A percentile compares a stretch with the other conserved stretches of the same genome.
Evolutionary conservation across 37 sponge, comb jelly and placozoan genomes (phyloP).

Genomic region (Haliclona indistincta): DNA sequence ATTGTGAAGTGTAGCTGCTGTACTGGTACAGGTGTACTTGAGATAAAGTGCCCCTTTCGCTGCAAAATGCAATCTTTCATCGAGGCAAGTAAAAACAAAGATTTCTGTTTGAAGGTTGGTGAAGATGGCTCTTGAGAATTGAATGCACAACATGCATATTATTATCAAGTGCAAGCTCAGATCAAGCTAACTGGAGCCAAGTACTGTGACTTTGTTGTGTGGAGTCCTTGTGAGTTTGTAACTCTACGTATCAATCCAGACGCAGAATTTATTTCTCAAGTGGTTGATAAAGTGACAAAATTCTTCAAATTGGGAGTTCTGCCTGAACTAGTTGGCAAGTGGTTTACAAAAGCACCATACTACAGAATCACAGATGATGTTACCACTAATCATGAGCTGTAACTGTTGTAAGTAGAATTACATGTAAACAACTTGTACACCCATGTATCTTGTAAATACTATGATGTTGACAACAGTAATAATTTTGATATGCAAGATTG

Average conservation of each 20-base stretch:
- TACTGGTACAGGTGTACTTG: constrained; percentile 51
- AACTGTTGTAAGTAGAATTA: no score
- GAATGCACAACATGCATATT: constrained; percentile 23
- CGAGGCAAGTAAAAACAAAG: constrained; percentile 7
- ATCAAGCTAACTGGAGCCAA: constrained; percentile 26
- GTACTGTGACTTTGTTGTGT: constrained; percentile 59
- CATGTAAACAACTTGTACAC: no score
- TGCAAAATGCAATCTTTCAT: constrained; percentile 21
- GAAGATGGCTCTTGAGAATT: neutral
- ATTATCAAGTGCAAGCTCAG: constrained; percentile 58
- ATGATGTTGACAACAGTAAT: no score
- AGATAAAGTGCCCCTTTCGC: constrained; percentile 54
- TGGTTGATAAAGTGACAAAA: neutral
- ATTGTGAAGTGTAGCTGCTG: constrained; percentile 48
- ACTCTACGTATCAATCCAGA: constrained; percentile 25
- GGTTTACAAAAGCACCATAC: constrained; percentile 29
- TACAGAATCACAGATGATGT: no score
- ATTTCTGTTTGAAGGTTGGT: neutral
- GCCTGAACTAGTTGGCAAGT: constrained; percentile 34
- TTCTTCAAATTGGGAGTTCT: constrained; percentile 43
- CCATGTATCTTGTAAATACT: no score
- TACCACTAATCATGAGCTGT: no score
- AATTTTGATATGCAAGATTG: no score
- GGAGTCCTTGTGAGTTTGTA: constrained; percentile 15
- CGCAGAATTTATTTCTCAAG: constrained; percentile 5